Conservation (phyloP, 2,113 vertebrate genomes). For the Bagarius yarrelli region DNA sequence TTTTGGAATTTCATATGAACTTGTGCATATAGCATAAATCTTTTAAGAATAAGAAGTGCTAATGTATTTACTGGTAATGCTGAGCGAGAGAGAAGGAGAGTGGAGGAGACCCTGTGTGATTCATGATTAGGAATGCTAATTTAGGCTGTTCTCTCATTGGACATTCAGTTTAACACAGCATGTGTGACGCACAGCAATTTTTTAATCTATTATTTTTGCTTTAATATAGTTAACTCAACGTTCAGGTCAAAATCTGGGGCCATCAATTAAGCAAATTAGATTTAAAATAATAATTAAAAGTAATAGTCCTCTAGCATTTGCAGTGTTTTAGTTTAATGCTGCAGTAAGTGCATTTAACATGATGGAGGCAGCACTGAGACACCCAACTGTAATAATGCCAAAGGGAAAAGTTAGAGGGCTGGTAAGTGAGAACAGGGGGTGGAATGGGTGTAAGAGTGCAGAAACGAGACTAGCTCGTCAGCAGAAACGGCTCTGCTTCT, state of each 20-base stretch:
- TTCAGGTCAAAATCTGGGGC: no score
- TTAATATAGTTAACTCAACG: neutral
- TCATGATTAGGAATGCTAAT: neutral
- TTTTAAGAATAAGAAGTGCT: no score
- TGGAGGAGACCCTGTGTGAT: no score
- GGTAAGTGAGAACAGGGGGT: neutral
- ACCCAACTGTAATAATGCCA: neutral
- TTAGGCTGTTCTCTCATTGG: neutral
- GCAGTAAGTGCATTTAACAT: constrained; percentile 17
- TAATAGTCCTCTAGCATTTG: no score
- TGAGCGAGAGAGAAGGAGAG: no score
- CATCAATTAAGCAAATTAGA: no score
- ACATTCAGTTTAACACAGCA: neutral
- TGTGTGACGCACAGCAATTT: neutral
- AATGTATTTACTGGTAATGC: no score
- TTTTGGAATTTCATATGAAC: no score
- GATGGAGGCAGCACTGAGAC: constrained; percentile 21
- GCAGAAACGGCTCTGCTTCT: constrained; percentile 32
- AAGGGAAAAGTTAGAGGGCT: neutral
- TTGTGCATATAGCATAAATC: no score
- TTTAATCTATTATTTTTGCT: no score
- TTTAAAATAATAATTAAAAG: no score
- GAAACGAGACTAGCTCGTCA: constrained; percentile 24
- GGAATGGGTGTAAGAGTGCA: neutral
- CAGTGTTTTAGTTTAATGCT: neutral